A percentile compares a stretch with the other conserved stretches of the same genome.
Conservation (phyloP, 2,797 vertebrate species). For the Orestias chungarensis region DNA sequence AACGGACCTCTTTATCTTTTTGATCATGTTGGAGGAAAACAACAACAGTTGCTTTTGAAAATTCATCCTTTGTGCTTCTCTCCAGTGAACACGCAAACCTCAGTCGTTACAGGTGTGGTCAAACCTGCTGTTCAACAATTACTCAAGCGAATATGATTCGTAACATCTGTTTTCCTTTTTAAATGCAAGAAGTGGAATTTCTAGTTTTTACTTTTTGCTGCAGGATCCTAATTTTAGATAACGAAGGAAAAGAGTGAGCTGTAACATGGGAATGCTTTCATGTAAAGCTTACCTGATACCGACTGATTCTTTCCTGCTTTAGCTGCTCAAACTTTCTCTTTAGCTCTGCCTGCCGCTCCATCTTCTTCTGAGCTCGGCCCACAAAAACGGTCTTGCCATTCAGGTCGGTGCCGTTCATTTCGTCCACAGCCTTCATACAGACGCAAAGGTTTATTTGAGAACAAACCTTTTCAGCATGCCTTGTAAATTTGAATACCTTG, state of each 20-base stretch:
- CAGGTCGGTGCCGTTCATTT: conserved; percentile 96
- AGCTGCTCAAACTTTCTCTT: conserved; percentile 96
- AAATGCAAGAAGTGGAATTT: not conserved
- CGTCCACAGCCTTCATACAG: conserved; percentile 90
- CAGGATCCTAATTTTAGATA: too few relatives aligned
- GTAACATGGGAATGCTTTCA: not conserved
- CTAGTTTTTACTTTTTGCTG: not conserved
- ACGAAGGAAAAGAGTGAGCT: too few relatives aligned
- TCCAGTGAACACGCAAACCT: not conserved
- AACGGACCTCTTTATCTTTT: not conserved
- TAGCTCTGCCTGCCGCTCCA: conserved; percentile 95
- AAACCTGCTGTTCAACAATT: not conserved
- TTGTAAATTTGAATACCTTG: conserved; percentile 81
- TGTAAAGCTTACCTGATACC: conserved; percentile 88
- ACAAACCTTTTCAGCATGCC: conserved; percentile 3
- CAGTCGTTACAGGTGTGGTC: not conserved
- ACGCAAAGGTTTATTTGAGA: conserved; percentile 17
- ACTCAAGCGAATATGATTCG: not conserved
- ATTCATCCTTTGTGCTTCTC: not conserved
- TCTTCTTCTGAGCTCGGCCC: conserved; percentile 97
- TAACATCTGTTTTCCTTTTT: not conserved
- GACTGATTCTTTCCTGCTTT: conserved; percentile 97
- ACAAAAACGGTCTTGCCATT: conserved; percentile 96
- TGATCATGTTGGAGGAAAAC: too few relatives aligned
- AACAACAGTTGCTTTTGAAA: not conserved